phyloP scores from a whole-genome alignment of 1,140 invertebrate species.

The Tetramorium alpestre region DNA sequence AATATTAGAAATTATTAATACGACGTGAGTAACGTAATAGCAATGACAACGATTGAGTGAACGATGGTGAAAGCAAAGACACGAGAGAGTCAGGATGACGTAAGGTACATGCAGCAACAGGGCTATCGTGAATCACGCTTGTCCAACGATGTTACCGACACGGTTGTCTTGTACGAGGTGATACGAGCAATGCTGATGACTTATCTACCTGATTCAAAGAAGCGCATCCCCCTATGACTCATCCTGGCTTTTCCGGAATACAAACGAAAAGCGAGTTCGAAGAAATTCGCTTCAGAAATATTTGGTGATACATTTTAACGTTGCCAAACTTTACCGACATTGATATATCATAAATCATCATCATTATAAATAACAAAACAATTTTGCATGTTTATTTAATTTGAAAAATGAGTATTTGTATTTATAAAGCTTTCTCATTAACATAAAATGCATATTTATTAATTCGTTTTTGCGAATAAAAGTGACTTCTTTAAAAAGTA shows the following conservation, averaged over 20 bases:
- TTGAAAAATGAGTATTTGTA: background rate
- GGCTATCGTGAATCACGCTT: slow-evolving; percentile 62
- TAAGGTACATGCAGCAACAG: slow-evolving; percentile 44
- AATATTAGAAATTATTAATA: background rate
- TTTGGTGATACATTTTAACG: background rate
- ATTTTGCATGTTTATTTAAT: background rate
- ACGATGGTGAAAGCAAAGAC: slow-evolving; percentile 74
- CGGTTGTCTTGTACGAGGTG: slow-evolving; percentile 30
- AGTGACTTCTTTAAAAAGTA: too few species aligned
- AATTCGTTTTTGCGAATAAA: background rate
- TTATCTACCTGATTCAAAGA: slow-evolving; percentile 8
- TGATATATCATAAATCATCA: background rate
- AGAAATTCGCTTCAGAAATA: background rate
- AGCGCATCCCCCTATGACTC: slow-evolving; percentile 43
- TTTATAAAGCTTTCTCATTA: background rate
- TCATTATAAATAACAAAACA: background rate
- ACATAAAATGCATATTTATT: background rate
- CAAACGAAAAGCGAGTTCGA: background rate
- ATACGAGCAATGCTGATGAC: slow-evolving; percentile 9
- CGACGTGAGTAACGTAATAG: background rate
- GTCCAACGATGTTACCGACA: slow-evolving; percentile 20
- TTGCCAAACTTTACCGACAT: background rate
- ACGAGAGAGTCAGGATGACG: slow-evolving; percentile 38
- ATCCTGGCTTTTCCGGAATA: slow-evolving; percentile 27
- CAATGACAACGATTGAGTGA: slow-evolving; percentile 41